Evolutionary conservation across 2,113 vertebrate genomes (phyloP).

Genomic region (Myanophis thanlyinensis): DNA sequence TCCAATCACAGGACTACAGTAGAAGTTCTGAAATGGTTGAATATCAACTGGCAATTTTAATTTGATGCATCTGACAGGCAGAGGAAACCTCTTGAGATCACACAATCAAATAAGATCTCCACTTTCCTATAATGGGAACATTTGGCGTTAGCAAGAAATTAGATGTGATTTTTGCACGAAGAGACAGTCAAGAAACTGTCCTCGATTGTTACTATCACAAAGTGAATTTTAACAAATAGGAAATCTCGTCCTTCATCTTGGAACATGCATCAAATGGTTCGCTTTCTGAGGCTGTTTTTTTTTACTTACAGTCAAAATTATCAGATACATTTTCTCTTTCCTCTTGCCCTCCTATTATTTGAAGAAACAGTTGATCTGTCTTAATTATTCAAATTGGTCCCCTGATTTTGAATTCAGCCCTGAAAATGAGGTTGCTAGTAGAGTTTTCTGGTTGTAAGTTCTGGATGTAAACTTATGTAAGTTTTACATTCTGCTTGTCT

Average conservation of each 20-base stretch:
- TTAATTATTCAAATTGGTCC: neutral
- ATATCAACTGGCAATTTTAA: slow-evolving; percentile 26
- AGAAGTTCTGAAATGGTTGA: slow-evolving; percentile 7
- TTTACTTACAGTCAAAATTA: no score
- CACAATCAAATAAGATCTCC: slow-evolving; percentile 14
- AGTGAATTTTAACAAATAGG: neutral
- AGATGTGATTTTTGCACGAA: slow-evolving; percentile 2
- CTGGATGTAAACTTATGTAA: neutral
- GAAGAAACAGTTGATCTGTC: neutral
- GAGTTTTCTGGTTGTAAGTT: neutral
- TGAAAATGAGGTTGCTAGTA: neutral
- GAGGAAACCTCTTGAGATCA: slow-evolving; percentile 15
- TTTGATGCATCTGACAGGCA: slow-evolving; percentile 12
- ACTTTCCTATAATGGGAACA: neutral
- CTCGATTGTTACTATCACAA: slow-evolving; percentile 12
- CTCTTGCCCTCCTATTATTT: neutral
- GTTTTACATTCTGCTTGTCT: neutral
- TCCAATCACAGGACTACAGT: slow-evolving; percentile 1
- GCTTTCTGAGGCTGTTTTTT: neutral
- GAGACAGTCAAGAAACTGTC: neutral
- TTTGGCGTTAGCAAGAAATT: slow-evolving; percentile 17
- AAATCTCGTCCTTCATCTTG: slow-evolving; percentile 6
- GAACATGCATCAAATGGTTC: neutral
- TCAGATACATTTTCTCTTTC: neutral
- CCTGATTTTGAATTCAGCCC: neutral